These are phyloP conservation scores for Pteruthius melanotis DNA, from an alignment of 2,113 vertebrate species.

Conservation along the genomic window DNA sequence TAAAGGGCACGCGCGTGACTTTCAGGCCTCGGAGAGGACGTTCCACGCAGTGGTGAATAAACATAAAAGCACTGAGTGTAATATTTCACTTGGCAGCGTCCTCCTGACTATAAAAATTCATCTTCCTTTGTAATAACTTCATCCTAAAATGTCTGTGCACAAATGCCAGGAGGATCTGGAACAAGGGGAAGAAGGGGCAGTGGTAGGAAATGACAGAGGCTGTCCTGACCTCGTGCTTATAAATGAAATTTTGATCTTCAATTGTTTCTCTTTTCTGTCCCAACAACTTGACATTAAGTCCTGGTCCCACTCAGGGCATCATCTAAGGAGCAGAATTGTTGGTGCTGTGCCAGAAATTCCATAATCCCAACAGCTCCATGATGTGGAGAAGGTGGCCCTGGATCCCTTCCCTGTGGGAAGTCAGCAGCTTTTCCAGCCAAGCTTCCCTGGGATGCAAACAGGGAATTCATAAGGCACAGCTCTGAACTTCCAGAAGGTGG, in stretches of 20 bases:
- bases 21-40: neutral
- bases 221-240: neutral
- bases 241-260: neutral
- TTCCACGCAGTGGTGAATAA: neutral
- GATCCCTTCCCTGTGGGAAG: neutral
- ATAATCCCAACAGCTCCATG: fast-evolving
- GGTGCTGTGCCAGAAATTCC: neutral
- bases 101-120: constrained; percentile 35
- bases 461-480: neutral
- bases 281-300: neutral
- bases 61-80: neutral
- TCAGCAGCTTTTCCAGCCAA: neutral
- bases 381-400: fast-evolving
- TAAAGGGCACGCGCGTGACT: neutral
- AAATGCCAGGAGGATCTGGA: neutral
- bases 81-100: neutral
- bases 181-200: neutral
- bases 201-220: neutral
- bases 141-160: neutral
- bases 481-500: neutral
- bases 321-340: neutral
- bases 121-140: constrained; percentile 21
- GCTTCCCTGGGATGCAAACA: neutral
- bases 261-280: neutral
- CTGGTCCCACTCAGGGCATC: neutral